Base-by-base conservation (phyloP, 2,113 vertebrate species). In the Trichechus manatus region DNA sequence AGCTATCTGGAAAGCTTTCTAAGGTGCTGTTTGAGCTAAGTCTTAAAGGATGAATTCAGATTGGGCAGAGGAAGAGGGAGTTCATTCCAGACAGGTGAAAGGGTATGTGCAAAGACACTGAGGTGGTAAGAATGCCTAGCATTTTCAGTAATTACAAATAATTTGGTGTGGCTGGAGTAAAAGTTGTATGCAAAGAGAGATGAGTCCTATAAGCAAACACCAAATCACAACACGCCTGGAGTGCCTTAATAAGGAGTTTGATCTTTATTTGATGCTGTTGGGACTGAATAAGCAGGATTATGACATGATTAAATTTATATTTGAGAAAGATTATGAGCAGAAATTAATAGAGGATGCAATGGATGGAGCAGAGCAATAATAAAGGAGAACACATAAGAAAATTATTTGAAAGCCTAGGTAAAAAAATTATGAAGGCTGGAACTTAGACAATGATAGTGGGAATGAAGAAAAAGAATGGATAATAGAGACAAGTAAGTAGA, bases 241-340 rank as follows among this genome's bases (percentile, higher is more conserved):
- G n/a, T 59, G 53, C 61, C 4, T 5, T 13, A 9, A 66, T 85
- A 89, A 50, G 31, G n/a, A 72, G 13, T 89, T 14, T 75, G 23
- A 87, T 63, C 20, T 92, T 92, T 39, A 93, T 89, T 91, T 79
- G 36, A 61, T 84, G 47, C 84, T 79, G 31, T 56, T 74, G 63
- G 31, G 77, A 82, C 19, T 78, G 81, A 94, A 56, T 80, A 94
- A 82, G 75, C 3, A 59, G 42, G 42, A 85, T 36, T 74, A 22
- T 61, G 81, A 93, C 44, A 74, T 61, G 10, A 93, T 89, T 74
- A 72, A 86, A 70, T 81, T 77, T 87, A 36, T n/a, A 90, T 74
- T 59, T 91, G 81, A 91, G 70, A 80, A 91, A 88, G 47, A 88
- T 80, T 59, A 90, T 53, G 36, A 39, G 72, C 10, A 77, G 33